Percentiles rank a stretch among this genome's conserved stretches.
phyloP scores from a whole-genome alignment of 1,140 invertebrate genomes.

The Nephila pilipes region DNA sequence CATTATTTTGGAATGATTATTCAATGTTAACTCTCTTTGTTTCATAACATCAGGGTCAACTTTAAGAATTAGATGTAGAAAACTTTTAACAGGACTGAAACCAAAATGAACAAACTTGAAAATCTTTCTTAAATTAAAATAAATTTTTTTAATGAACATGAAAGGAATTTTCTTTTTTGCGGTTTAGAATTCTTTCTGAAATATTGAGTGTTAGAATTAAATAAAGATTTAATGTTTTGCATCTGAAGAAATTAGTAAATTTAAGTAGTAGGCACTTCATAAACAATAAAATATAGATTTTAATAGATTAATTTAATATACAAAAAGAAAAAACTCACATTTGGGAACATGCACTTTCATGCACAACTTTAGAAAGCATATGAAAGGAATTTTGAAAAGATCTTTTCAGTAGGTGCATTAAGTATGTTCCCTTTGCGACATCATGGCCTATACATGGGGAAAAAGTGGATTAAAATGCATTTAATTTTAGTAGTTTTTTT shows the following conservation, averaged over 20 bases:
- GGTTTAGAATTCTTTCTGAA: neutral
- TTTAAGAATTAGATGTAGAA: slow-evolving; percentile 25
- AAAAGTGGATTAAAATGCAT: neutral
- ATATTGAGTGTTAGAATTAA: too few species aligned
- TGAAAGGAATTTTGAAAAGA: slow-evolving; percentile 72
- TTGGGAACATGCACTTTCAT: neutral
- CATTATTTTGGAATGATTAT: slow-evolving; percentile 12
- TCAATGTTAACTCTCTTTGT: neutral
- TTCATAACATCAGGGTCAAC: neutral
- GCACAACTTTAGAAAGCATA: slow-evolving; percentile 54
- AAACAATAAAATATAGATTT: too few species aligned
- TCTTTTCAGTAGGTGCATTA: slow-evolving; percentile 54
- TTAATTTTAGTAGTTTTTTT: too few species aligned
- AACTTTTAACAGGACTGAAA: slow-evolving; percentile 29
- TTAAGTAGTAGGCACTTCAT: too few species aligned
- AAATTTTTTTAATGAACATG: neutral
- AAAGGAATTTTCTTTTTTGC: neutral
- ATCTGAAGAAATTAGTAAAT: too few species aligned
- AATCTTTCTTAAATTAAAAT: neutral
- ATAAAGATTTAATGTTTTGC: too few species aligned
- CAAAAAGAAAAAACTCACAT: neutral
- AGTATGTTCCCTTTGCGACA: slow-evolving; percentile 71
- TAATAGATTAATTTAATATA: too few species aligned
- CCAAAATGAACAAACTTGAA: neutral
- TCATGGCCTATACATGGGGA: slow-evolving; percentile 80